A percentile compares a stretch with the other conserved stretches of the same genome.
Evolutionary conservation across 1,140 invertebrate genomes (phyloP).

Genomic region (Batillaria attramentaria): DNA sequence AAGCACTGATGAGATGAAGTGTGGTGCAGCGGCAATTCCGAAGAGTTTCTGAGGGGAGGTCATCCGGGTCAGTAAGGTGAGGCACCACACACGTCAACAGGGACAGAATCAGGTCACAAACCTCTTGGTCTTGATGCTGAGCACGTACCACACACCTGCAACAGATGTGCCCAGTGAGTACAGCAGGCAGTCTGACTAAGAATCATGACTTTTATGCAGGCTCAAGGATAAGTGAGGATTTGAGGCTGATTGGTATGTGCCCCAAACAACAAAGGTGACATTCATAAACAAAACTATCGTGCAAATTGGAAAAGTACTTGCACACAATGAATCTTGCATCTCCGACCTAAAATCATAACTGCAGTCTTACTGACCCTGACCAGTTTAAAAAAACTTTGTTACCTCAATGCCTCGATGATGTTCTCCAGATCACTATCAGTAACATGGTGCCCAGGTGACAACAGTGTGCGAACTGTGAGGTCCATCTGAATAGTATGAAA

Average conservation of each 20-base stretch:
- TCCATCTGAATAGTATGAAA: slow-evolving; percentile 31
- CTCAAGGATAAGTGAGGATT: neutral
- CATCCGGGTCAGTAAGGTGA: slow-evolving; percentile 32
- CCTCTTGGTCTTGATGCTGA: slow-evolving; percentile 45
- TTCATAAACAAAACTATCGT: no score
- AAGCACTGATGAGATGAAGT: slow-evolving; percentile 44
- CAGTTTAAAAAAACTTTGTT: slow-evolving; percentile 9
- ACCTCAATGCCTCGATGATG: slow-evolving; percentile 46
- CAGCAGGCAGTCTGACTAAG: neutral
- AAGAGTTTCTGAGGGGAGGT: slow-evolving; percentile 24
- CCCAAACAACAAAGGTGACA: no score
- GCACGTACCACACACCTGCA: slow-evolving; percentile 39
- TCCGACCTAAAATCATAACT: neutral
- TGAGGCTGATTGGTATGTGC: no score
- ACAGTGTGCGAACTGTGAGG: no score
- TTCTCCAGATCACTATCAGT: slow-evolving; percentile 44
- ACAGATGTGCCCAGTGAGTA: neutral
- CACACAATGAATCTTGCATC: neutral
- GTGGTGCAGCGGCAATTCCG: slow-evolving; percentile 38
- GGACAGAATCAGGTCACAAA: slow-evolving; percentile 42
- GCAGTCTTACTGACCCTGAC: neutral
- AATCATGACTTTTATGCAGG: neutral
- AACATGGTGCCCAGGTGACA: slow-evolving; percentile 29
- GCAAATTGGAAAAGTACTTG: no score
- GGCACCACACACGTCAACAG: slow-evolving; percentile 32